Conservation (phyloP, 2,888 invertebrate species). For the Cloeon dipterum region DNA sequence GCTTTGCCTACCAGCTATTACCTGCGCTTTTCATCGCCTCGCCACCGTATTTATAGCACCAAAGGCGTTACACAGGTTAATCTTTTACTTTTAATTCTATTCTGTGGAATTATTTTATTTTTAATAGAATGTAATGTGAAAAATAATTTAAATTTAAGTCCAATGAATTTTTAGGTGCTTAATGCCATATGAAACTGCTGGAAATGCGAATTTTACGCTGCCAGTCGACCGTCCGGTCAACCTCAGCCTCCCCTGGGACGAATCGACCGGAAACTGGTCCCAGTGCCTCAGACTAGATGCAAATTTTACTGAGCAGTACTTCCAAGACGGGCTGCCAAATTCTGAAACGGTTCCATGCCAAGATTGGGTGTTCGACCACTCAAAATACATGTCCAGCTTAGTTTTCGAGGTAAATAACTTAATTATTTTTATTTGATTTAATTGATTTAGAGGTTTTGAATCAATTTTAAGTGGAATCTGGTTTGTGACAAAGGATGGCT, state of each 20-base stretch:
- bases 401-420: constrained; percentile 33
- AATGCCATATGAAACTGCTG: constrained; percentile 27
- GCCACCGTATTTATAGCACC: constrained; percentile 46
- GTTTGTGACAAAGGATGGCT: constrained; percentile 38
- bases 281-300: constrained; percentile 26
- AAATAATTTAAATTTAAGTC: too few relatives aligned
- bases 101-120: too few relatives aligned
- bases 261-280: constrained; percentile 20
- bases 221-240: constrained; percentile 16
- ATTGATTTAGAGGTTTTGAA: too few relatives aligned
- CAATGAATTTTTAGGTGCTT: too few relatives aligned
- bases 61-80: constrained; percentile 25
- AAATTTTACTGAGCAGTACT: constrained; percentile 16
- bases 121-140: too few relatives aligned
- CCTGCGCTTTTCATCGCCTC: constrained; percentile 49
- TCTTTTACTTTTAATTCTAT: too few relatives aligned
- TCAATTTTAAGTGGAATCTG: constrained; percentile 33
- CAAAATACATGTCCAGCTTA: constrained; percentile 32
- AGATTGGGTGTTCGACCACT: constrained; percentile 32
- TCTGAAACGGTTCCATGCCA: constrained; percentile 21
- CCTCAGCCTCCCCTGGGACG: constrained; percentile 28
- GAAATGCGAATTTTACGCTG: constrained; percentile 26
- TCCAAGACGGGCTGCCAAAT: constrained; percentile 13
- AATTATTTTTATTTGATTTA: too few relatives aligned
- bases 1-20: constrained; percentile 42